Percentiles rank a stretch among this genome's conserved stretches.
Evolutionary conservation across 1,140 invertebrate genomes (phyloP).

Genomic region (Geopemphigus sp.): DNA sequence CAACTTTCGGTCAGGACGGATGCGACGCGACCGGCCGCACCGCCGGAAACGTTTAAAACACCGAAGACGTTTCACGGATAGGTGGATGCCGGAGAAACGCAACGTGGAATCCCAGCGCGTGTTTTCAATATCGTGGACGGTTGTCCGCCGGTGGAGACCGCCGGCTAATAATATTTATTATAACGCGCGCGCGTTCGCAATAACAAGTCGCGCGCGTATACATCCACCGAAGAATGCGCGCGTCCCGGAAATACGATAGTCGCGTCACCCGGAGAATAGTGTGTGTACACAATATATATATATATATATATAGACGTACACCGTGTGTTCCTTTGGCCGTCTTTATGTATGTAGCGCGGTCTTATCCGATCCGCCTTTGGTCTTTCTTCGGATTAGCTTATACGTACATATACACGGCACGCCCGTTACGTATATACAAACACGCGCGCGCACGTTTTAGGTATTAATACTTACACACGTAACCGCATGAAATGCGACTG

Average conservation of each 20-base stretch:
- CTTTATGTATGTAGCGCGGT: background rate
- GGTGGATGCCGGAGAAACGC: no score
- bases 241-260: conserved; percentile 10
- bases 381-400: background rate
- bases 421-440: background rate
- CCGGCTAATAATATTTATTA: background rate
- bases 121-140: background rate
- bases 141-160: no score
- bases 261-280: no score
- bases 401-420: background rate
- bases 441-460: background rate
- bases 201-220: background rate
- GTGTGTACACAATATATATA: background rate
- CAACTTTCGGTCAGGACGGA: no score
- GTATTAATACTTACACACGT: background rate
- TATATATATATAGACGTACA: background rate
- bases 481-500: background rate
- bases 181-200: background rate
- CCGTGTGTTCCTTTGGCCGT: conserved; percentile 2
- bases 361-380: conserved; percentile 14
- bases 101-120: no score
- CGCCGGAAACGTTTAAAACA: no score
- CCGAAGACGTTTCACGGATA: no score
- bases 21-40: no score
- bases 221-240: background rate